These are phyloP conservation scores for Sisyra terminalis DNA, from an alignment of 2,888 invertebrate genomes.

Conservation along the genomic window DNA sequence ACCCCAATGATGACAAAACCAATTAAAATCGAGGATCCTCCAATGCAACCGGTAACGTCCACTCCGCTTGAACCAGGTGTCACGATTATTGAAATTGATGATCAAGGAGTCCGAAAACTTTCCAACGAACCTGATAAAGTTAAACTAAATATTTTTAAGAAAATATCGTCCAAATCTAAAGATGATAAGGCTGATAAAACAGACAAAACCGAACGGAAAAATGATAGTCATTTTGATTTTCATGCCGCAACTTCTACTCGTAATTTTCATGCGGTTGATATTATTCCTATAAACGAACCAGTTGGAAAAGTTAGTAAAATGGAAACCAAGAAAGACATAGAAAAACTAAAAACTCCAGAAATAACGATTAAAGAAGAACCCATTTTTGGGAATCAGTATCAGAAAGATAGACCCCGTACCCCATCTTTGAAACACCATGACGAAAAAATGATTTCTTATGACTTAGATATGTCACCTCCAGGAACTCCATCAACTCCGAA, in stretches of 20 bases:
- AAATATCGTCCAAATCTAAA: constrained; percentile 62
- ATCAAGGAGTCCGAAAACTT: constrained; percentile 34
- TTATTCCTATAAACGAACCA: constrained; percentile 4
- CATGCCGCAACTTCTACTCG: neutral
- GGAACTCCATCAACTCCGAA: constrained; percentile 36
- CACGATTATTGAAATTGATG: constrained; percentile 11
- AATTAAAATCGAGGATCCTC: constrained; percentile 4
- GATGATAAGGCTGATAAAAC: constrained; percentile 36
- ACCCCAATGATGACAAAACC: neutral
- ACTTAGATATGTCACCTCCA: constrained; percentile 30
- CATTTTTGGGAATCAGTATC: constrained; percentile 19
- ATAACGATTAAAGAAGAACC: constrained; percentile 42
- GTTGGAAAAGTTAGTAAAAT: neutral
- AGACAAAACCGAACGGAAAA: constrained; percentile 23
- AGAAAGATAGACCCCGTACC: neutral
- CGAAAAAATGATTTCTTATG: constrained; percentile 13
- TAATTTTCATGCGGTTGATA: constrained; percentile 3
- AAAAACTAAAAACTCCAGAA: constrained; percentile 23
- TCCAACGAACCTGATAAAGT: constrained; percentile 68
- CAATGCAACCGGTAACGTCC: constrained; percentile 10
- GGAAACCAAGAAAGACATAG: neutral
- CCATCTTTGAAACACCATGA: neutral
- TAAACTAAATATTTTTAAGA: constrained; percentile 76
- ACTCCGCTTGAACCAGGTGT: constrained; percentile 16
- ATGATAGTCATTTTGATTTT: constrained; percentile 4